phyloP scores from a whole-genome alignment of 2,113 vertebrate genomes.

The Salvator merianae region DNA sequence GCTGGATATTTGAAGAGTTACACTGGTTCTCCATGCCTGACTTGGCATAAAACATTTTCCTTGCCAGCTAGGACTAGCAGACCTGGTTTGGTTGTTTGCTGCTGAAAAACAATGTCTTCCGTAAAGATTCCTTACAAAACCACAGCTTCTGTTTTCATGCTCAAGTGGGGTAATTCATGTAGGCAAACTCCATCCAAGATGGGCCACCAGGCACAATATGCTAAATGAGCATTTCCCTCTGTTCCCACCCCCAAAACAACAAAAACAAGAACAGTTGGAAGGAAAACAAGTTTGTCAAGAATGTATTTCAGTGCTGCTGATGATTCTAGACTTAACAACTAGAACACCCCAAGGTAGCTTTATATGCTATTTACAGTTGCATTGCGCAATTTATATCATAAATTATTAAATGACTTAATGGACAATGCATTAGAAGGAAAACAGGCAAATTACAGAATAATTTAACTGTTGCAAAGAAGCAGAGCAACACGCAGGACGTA shows the following conservation, averaged over 20 bases:
- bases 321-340: slow-evolving; percentile 35
- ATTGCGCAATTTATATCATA: slow-evolving; percentile 72
- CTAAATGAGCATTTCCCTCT: not conserved
- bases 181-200: not conserved
- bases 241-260: not conserved
- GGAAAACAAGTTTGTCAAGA: slow-evolving; percentile 52
- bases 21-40: no score
- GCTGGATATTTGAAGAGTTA: no score
- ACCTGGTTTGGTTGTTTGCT: not conserved
- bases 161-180: not conserved
- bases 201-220: not conserved
- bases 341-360: slow-evolving; percentile 60
- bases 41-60: no score
- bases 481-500: slow-evolving; percentile 81
- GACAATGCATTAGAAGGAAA: slow-evolving; percentile 82
- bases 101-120: not conserved
- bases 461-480: slow-evolving; percentile 81
- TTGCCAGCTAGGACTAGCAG: no score
- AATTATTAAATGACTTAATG: slow-evolving; percentile 84
- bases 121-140: not conserved
- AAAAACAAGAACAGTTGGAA: slow-evolving; percentile 2
- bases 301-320: slow-evolving; percentile 39
- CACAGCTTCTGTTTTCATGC: not conserved
- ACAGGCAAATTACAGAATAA: slow-evolving; percentile 84
- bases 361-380: slow-evolving; percentile 70